Conservation (phyloP, 2,113 vertebrate genomes). For the Aramus guarauna region DNA sequence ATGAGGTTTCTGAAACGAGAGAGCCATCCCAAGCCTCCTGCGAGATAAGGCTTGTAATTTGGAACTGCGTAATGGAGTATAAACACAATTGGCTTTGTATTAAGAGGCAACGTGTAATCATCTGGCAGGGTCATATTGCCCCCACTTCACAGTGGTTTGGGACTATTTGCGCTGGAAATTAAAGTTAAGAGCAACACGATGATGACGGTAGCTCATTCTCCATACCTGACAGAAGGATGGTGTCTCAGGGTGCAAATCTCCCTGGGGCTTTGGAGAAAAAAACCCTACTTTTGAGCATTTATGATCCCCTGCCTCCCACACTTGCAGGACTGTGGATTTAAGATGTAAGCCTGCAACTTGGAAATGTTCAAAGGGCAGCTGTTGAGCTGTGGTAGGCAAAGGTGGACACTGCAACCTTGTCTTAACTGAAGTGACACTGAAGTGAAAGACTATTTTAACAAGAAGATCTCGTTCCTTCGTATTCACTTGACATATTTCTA, state of each 20-base stretch:
- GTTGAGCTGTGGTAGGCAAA: not conserved
- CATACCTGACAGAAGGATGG: not conserved
- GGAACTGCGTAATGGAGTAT: constrained; percentile 16
- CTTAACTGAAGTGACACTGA: not conserved
- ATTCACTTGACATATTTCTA: not conserved
- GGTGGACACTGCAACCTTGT: not conserved
- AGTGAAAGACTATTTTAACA: not conserved
- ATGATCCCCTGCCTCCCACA: not conserved
- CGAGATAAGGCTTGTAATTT: constrained; percentile 71
- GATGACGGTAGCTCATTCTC: not conserved
- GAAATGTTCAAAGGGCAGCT: not conserved
- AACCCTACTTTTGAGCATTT: not conserved
- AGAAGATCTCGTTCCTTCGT: not conserved
- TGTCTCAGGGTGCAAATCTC: not conserved
- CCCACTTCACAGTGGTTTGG: not conserved
- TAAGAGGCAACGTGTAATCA: constrained; percentile 7
- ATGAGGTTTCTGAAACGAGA: constrained; percentile 50
- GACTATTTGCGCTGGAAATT: not conserved
- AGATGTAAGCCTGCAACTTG: not conserved
- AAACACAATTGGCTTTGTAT: constrained; percentile 22
- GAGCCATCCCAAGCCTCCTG: constrained; percentile 25
- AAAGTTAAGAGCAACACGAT: not conserved
- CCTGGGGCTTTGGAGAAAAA: not conserved
- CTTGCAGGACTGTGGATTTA: not conserved
- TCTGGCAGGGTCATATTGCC: not conserved